Base-by-base conservation (phyloP, 2,888 invertebrate genomes). In the Seladonia tumulorum region DNA sequence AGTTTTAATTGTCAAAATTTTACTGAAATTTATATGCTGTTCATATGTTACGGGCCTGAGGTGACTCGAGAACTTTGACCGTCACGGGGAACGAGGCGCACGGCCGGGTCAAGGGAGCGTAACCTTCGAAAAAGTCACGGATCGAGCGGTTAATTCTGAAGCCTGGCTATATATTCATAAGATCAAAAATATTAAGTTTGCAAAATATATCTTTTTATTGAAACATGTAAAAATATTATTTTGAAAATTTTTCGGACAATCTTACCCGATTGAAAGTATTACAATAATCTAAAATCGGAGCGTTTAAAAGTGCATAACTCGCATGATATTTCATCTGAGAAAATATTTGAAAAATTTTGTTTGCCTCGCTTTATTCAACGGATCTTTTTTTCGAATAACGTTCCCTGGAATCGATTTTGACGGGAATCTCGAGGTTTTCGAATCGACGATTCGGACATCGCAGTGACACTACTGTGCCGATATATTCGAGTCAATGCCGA, bases 401-500 rank as follows among this genome's bases (percentile, higher is more conserved):
- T 57, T 12, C 12, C 4, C 8, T 29, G 35, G 29, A 63, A 63
- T 63, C 63, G 63, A 68, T 66, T 77, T 53, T 5, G 25, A 49
- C n/a, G 7, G 16, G 22, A 60, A 57, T 39, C 1, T 10, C n/a
- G 16, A 79, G 45, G 12, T 45, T 29, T 47, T 42, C 45, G 18
- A 73, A 63, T 76, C 72, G 29, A 66, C 71, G 60, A 70, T 71
- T 76, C 22, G 63, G 74, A 76, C 77, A 29, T 70, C 47, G 77
- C 80, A 77, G 74, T 80, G 81, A 76, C 75, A 78, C 81, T 45
- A 82, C 78, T 77, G 68, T 39, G 82, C 81, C 84, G 81, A 88
- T 88, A 85, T 72, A n/a, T 77, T 76, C 74, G 74, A 83, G 83
- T 76, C 80, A 68, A 81, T 71, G 84, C 83, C 68, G 81, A 82